A percentile compares a stretch with the other conserved stretches of the same genome.
Conservation (phyloP, 35 echinoderm and acorn worm genomes). For the Apostichopus californicus region DNA sequence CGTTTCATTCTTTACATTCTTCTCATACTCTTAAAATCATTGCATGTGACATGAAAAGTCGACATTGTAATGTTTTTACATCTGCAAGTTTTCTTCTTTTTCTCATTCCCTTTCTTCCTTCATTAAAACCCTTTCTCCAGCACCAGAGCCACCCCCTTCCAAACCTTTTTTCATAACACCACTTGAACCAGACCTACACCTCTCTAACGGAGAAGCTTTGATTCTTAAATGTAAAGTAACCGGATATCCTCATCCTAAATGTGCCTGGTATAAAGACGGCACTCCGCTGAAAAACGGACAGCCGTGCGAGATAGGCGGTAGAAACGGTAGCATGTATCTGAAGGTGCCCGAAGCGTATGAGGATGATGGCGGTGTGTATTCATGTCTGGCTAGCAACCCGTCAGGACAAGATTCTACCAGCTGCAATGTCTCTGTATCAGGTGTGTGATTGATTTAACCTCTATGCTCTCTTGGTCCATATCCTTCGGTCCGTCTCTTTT, state of each 20-base stretch:
- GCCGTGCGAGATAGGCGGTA: constrained; percentile 29
- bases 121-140: not conserved
- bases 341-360: constrained; percentile 40
- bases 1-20: no score
- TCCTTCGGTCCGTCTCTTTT: no score
- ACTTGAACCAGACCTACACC: constrained; percentile 18
- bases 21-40: no score
- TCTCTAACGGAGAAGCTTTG: constrained; percentile 31
- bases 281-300: constrained; percentile 19
- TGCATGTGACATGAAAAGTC: no score
- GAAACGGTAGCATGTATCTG: constrained; percentile 16
- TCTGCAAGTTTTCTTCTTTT: not conserved
- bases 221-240: constrained; percentile 53
- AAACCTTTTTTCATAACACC: constrained; percentile 26
- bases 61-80: no score
- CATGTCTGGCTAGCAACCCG: constrained; percentile 50
- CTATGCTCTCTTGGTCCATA: no score
- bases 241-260: constrained; percentile 52
- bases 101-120: not conserved
- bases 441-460: constrained; percentile 19
- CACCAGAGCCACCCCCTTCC: constrained; percentile 23
- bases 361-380: constrained; percentile 45
- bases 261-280: constrained; percentile 62
- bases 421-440: constrained; percentile 59
- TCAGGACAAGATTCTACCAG: constrained; percentile 43